Base-by-base conservation (phyloP, 1,140 invertebrate genomes). In the Zaprionus camerounensis region DNA sequence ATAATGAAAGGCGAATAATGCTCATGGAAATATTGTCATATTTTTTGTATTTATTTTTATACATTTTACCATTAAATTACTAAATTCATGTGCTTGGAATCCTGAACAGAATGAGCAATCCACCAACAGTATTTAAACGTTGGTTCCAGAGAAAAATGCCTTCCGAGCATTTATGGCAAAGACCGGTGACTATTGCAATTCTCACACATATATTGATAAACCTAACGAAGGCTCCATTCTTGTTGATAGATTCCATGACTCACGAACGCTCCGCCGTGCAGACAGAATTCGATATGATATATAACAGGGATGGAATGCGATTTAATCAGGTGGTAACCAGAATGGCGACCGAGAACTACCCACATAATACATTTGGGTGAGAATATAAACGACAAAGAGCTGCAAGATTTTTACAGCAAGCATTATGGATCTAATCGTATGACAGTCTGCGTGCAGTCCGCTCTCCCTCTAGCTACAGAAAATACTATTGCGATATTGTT, bases 401-500 rank as follows among this genome's bases (percentile, higher is more conserved):
- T 98, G 1, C 95, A 97, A 68, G 95, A 96, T 49, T 99, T 98
- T 92, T 94, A 96, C 68, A 94, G 95, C 80, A 93, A 95, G 46
- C 96, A 98, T 93, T 99, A 99, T 86, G 97, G 97, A 22, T 96
- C 97, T 1, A 96, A 98, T 88, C 94, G 97, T 72, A 99, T 99
- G 97, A 97, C 95, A 56, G 91, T 99, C 3, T 95, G 96, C 69
- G 94, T 99, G 38, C 92, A 97, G 94, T 96, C 96, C 5, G 94
- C 96, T 91, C 94, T 98, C 81, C 94, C 96, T 1, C 91, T 98
- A 4, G 0, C 82, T 99, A 57, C 95, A 97, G 69, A 90, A 93
- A 59, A 88, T 94, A 12, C 95, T 97, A 0, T 82, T 94, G 5
- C 90, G 94, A 17, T 94, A 94, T 85, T 96, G 96, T 94, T 94